A percentile compares a stretch with the other conserved stretches of the same genome.
Evolutionary conservation across 92 coral and sea anemone species (phyloP).

Genomic region (Epizoanthus rinbou): DNA sequence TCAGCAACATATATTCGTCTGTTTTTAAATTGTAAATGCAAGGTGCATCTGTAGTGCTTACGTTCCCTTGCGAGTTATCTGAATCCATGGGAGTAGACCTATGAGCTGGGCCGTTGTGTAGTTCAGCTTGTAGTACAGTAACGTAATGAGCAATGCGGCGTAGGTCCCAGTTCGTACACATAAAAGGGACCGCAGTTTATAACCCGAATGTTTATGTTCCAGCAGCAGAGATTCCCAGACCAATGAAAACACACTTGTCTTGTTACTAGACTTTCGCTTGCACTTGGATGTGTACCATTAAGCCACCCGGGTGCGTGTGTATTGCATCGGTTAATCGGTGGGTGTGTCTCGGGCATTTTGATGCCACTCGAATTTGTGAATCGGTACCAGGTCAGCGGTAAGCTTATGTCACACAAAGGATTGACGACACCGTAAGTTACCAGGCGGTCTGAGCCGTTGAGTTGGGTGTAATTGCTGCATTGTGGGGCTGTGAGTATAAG

Average conservation of each 20-base stretch:
- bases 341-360: conserved; percentile 25
- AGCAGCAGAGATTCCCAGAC: background rate
- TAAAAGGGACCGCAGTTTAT: conserved; percentile 40
- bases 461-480: background rate
- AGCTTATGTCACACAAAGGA: background rate
- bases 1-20: too few relatives aligned
- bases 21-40: too few relatives aligned
- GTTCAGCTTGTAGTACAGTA: conserved; percentile 4
- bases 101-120: too few relatives aligned
- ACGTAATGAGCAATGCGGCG: background rate
- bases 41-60: too few relatives aligned
- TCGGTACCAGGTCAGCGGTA: conserved; percentile 39
- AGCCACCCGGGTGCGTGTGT: conserved; percentile 45
- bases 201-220: conserved; percentile 19
- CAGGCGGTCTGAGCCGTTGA: conserved; percentile 9
- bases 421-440: background rate
- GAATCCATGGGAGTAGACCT: too few relatives aligned
- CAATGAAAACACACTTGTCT: conserved; percentile 44
- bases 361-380: conserved; percentile 27
- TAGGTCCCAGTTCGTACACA: conserved; percentile 34
- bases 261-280: background rate
- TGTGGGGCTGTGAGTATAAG: background rate
- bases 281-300: conserved; percentile 41
- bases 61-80: too few relatives aligned
- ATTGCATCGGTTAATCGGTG: conserved; percentile 19